Evolutionary conservation across 2,888 invertebrate genomes (phyloP), one percentile per base, ranked within the genome.

Genomic region (Byasa hedistus): DNA sequence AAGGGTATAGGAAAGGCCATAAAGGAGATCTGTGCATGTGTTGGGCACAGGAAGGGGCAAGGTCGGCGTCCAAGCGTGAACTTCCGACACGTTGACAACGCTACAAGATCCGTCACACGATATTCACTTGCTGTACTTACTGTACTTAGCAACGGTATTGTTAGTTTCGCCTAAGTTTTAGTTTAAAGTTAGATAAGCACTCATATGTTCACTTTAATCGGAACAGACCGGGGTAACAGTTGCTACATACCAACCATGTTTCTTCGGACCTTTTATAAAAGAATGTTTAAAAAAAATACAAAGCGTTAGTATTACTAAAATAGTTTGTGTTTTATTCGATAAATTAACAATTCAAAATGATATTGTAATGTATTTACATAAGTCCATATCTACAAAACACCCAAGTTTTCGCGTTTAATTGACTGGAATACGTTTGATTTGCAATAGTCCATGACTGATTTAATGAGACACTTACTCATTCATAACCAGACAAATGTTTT

Each of bases 1-100:
- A 54, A 22, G 12, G 1, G 55, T 51, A 23, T 66, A 61, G 19
- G 51, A 65, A 61, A 58, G 54, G 57, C 54, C 52, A 44, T n/a
- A 51, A n/a, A 57, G 36, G 61, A 56, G 65, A 75, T 75, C 58
- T 76, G 74, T 75, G 72, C 71, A 74, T 75, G 75, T 70, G 78
- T 76, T 75, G 77, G 77, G 72, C 75, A 79, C 87, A 89, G 87
- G 89, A 89, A 87, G 83, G 84, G 85, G 86, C 89, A 90, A 89
- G 87, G 89, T 86, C 89, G 87, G 89, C 88, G 80, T 73, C 81
- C 86, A 85, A 85, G 81, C 91, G 87, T 91, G 84, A 87, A 89
- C 82, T 85, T 85, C 83, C 85, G 83, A 78, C 81, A 81, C 82
- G 78, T 83, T 84, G 85, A 85, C 85, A 82, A 80, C 79, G 75